phyloP scores from a whole-genome alignment of 1,140 invertebrate genomes.

The Aphelinus atriplicis region DNA sequence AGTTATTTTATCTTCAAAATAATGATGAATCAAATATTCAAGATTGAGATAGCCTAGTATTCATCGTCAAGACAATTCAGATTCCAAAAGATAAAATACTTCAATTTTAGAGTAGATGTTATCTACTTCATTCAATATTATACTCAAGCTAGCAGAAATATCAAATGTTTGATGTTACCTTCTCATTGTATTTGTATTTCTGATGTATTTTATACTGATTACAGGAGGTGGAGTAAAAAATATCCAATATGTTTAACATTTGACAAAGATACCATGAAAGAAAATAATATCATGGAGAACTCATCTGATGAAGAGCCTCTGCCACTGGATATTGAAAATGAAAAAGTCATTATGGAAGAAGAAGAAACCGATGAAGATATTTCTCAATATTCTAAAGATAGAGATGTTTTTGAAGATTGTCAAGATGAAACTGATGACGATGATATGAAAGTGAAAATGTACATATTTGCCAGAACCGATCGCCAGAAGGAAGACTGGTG shows the following conservation, averaged over 20 bases:
- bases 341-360: constrained; percentile 53
- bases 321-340: constrained; percentile 49
- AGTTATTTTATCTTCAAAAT: too few relatives aligned
- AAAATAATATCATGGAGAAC: constrained; percentile 52
- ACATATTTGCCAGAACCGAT: constrained; percentile 83
- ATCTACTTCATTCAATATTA: too few relatives aligned
- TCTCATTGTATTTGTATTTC: too few relatives aligned
- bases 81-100: too few relatives aligned
- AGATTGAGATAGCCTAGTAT: too few relatives aligned
- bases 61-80: too few relatives aligned
- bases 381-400: constrained; percentile 51
- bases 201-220: constrained; percentile 29
- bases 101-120: too few relatives aligned
- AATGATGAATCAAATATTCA: too few relatives aligned
- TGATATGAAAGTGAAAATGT: constrained; percentile 61
- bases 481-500: constrained; percentile 93
- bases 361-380: constrained; percentile 56
- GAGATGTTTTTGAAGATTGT: constrained; percentile 57
- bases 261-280: constrained; percentile 52
- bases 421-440: constrained; percentile 53
- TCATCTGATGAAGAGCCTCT: constrained; percentile 53
- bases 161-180: too few relatives aligned
- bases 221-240: constrained; percentile 89
- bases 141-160: too few relatives aligned
- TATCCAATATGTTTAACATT: constrained; percentile 84